Evolutionary conservation across 2,113 vertebrate genomes (phyloP), one percentile per base, ranked within the genome.

Genomic region (Microcebus jonahi): DNA sequence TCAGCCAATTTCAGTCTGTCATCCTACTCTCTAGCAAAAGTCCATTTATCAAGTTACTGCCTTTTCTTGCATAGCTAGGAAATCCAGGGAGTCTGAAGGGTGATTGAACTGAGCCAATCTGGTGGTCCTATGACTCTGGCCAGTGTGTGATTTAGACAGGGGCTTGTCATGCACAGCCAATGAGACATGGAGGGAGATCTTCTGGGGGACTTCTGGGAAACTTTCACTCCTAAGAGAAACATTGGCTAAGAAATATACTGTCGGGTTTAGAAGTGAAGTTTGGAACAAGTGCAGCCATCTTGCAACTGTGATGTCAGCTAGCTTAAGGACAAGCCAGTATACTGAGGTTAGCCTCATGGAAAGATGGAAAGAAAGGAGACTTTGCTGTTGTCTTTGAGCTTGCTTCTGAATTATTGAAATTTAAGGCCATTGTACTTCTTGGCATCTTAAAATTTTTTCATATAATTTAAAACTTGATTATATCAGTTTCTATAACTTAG

Each of bases 51-150:
- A n/a, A 53, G 14, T 34, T 34, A 15, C 8, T 2, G 27, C 34
- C 20, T 11, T 50, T 12, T 20, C n/a, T 14, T 8, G 25, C 29
- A 71, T 8, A 67, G 12, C 36, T 45, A 15, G 36, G 21, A 53
- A 36, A 53, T 68, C 6, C 25, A 29, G 25, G 12, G 3, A 34
- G 8, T 0, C 14, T 8, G 45, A 61, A 3, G 7, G 27, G 53
- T 77, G 45, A 61, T n/a, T 45, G 29, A 42, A 42, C 29, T 57
- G 50, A 70, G 59, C 34, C 34, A 25, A 29, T 61, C 18, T 27
- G 6, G 2, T 27, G 21, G 73, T 4, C 9, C 20, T 12, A 3
- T 15, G 3, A 6, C 11, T 21, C 36, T 55, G 8, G 6, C 8
- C 4, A 21, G 31, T 29, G 2, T 75, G 36, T n/a, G 29, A 18